Evolutionary conservation across 2,113 vertebrate genomes (phyloP).

Genomic region (Oryzias melastigma): DNA sequence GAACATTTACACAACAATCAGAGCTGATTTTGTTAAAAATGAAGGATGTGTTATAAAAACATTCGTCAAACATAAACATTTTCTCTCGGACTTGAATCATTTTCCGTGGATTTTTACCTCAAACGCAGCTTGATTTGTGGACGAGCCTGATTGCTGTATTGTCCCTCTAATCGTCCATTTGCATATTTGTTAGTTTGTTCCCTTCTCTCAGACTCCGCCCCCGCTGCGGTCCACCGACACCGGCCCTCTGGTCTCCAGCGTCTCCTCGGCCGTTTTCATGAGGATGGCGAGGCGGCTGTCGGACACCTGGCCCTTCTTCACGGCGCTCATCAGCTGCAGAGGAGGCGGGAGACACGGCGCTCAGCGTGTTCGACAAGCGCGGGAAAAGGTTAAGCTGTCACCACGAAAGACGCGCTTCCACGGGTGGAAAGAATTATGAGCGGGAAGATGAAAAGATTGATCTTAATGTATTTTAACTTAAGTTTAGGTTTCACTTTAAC

Average conservation of each 20-base stretch:
- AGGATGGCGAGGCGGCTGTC: slow-evolving; percentile 92
- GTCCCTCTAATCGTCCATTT: slow-evolving; percentile 54
- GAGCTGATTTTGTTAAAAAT: slow-evolving; percentile 1
- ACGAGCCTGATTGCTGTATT: slow-evolving; percentile 55
- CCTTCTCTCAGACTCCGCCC: slow-evolving; percentile 85
- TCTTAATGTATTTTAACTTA: too few relatives aligned
- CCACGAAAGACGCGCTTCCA: background rate
- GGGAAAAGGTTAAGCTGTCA: slow-evolving; percentile 36
- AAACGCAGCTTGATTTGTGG: slow-evolving; percentile 40
- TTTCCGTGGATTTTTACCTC: slow-evolving; percentile 12
- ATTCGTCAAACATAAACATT: slow-evolving; percentile 2
- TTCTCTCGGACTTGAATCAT: slow-evolving; percentile 26
- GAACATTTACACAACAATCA: slow-evolving; percentile 28
- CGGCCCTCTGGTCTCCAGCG: slow-evolving; percentile 78
- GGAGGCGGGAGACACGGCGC: background rate
- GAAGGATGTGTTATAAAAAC: slow-evolving; percentile 26
- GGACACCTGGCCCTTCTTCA: slow-evolving; percentile 93
- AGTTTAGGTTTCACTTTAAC: background rate
- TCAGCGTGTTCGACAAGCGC: background rate
- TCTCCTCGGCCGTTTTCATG: slow-evolving; percentile 92
- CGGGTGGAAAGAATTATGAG: slow-evolving; percentile 1
- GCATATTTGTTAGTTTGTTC: slow-evolving; percentile 8
- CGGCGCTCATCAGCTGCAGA: slow-evolving; percentile 91
- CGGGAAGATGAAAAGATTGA: background rate
- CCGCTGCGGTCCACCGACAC: slow-evolving; percentile 94